Evolutionary conservation across 2,113 vertebrate genomes (phyloP).

Genomic region (Lontra canadensis): DNA sequence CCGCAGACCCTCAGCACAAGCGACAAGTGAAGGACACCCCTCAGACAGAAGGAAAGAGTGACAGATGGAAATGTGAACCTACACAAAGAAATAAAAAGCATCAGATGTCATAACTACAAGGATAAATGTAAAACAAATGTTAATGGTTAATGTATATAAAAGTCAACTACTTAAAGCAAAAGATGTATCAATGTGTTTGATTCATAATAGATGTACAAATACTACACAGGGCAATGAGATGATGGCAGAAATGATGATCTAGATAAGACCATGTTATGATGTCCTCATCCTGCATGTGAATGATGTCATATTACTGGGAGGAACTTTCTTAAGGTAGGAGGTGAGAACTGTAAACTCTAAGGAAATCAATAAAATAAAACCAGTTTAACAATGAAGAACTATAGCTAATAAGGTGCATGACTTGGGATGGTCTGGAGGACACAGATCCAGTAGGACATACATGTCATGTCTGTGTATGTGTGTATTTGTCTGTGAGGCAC

Average conservation of each 20-base stretch:
- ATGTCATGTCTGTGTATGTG: no score
- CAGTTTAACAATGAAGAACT: not conserved
- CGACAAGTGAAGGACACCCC: not conserved
- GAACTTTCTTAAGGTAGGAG: not conserved
- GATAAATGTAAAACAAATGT: not conserved
- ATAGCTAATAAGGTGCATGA: no score
- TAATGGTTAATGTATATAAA: not conserved
- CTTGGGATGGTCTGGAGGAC: no score
- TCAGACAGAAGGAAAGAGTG: no score
- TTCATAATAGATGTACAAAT: not conserved
- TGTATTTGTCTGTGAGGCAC: not conserved
- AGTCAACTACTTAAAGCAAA: not conserved
- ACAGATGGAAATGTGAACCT: not conserved
- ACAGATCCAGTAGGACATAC: no score
- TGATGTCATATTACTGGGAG: not conserved
- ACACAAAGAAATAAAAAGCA: not conserved
- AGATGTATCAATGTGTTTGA: not conserved
- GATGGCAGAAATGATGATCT: not conserved
- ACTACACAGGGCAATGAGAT: not conserved
- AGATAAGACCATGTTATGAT: no score
- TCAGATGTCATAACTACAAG: not conserved
- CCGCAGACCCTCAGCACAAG: not conserved
- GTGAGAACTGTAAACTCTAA: not conserved
- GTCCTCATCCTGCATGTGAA: not conserved
- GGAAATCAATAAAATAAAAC: not conserved